phyloP scores from a whole-genome alignment of 2,888 invertebrate species.

The Drosophila neonasuta region DNA sequence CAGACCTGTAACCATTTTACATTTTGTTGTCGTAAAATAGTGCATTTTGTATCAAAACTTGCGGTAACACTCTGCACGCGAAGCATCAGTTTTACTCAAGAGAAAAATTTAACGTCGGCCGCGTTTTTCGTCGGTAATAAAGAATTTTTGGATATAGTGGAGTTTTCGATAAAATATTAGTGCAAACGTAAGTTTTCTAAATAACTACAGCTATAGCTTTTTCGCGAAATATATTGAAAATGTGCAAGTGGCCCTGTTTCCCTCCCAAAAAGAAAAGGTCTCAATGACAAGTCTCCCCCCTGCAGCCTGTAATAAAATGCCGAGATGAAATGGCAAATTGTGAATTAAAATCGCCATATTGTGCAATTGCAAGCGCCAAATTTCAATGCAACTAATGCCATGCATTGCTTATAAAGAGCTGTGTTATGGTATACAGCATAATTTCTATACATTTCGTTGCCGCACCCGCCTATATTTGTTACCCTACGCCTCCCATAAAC shows the following conservation, averaged over 20 bases:
- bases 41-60: background rate
- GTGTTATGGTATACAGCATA: slow-evolving; percentile 13
- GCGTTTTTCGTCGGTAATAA: slow-evolving; percentile 51
- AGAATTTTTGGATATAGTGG: slow-evolving; percentile 43
- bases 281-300: slow-evolving; percentile 44
- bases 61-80: background rate
- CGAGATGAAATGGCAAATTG: slow-evolving; percentile 45
- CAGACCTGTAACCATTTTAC: background rate
- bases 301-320: slow-evolving; percentile 60
- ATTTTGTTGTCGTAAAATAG: background rate
- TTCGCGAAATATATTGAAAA: background rate
- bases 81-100: slow-evolving; percentile 54
- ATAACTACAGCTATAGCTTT: background rate
- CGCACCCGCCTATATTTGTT: slow-evolving; percentile 43
- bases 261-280: slow-evolving; percentile 21
- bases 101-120: slow-evolving; percentile 56
- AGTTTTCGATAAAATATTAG: slow-evolving; percentile 15
- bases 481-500: slow-evolving; percentile 69
- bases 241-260: slow-evolving; percentile 3
- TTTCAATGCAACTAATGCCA: background rate
- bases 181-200: slow-evolving; percentile 45
- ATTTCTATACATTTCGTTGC: slow-evolving; percentile 25
- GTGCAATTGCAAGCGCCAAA: slow-evolving; percentile 32
- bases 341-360: slow-evolving; percentile 71
- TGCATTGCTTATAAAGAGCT: background rate